Evolutionary conservation across 2,797 vertebrate genomes (phyloP).

Genomic region (Pelochelys cantorii): DNA sequence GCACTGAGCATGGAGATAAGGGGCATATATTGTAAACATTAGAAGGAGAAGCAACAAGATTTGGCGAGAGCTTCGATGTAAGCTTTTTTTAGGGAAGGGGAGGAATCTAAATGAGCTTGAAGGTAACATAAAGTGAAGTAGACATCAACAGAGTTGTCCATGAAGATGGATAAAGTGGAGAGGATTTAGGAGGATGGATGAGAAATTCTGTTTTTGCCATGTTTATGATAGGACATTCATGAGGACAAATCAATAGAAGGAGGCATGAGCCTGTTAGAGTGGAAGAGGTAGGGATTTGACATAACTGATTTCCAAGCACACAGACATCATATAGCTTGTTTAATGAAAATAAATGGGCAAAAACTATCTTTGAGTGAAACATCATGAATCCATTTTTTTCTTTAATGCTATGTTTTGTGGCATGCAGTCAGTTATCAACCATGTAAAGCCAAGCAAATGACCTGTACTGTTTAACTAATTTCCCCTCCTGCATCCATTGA

Average conservation of each 20-base stretch:
- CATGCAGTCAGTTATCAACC: not conserved
- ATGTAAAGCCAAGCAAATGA: not conserved
- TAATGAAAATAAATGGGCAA: not conserved
- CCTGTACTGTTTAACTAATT: conserved; percentile 1
- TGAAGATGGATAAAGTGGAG: not conserved
- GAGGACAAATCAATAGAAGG: not conserved
- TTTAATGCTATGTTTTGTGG: not conserved
- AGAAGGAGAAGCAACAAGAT: not conserved
- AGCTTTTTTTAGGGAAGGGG: not conserved
- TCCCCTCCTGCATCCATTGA: not conserved
- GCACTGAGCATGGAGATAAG: not conserved
- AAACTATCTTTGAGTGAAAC: not conserved
- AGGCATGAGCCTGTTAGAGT: not conserved
- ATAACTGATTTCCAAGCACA: not conserved
- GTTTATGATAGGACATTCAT: conserved; percentile 19
- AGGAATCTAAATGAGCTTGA: not conserved
- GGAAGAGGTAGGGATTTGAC: not conserved
- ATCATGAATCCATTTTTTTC: not conserved
- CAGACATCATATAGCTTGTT: not conserved
- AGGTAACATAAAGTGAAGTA: not conserved
- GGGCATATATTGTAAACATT: not conserved
- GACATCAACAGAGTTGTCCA: not conserved
- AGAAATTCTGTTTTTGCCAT: not conserved
- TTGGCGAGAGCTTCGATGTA: not conserved
- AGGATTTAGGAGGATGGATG: not conserved